phyloP scores from a whole-genome alignment of 1,140 invertebrate species.

The Tetragonula clypearis region DNA sequence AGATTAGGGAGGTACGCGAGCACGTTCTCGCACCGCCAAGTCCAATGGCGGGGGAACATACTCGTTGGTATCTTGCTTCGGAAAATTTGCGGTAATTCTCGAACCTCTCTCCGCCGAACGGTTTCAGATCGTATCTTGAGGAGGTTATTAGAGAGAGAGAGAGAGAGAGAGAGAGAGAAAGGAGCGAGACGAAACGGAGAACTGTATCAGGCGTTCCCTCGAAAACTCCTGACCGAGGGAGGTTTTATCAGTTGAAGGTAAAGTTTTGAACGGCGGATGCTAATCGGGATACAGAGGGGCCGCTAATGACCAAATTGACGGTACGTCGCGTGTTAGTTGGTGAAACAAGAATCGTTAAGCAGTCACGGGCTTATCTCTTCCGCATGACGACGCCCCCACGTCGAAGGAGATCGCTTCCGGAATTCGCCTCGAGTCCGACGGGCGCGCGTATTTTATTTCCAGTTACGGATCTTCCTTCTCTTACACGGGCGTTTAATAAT shows the following conservation, averaged over 20 bases:
- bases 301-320: constrained; percentile 34
- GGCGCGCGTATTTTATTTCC: background rate
- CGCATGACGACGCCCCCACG: constrained; percentile 1
- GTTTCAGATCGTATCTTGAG: background rate
- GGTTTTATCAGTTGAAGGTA: constrained; percentile 7
- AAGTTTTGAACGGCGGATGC: background rate
- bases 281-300: constrained; percentile 20
- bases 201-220: background rate
- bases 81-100: background rate
- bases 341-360: constrained; percentile 42
- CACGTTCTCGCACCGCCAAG: background rate
- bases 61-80: background rate
- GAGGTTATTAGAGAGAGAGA: background rate
- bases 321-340: constrained; percentile 34
- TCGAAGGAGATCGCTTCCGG: background rate
- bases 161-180: background rate
- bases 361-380: constrained; percentile 46
- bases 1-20: background rate
- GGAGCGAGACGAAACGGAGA: background rate
- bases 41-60: background rate
- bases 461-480: background rate
- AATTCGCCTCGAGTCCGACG: background rate
- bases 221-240: background rate
- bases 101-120: background rate
- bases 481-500: background rate